These are phyloP conservation scores for Drosophila micromelanica DNA, from an alignment of 1,140 invertebrate species.

Conservation along the genomic window DNA sequence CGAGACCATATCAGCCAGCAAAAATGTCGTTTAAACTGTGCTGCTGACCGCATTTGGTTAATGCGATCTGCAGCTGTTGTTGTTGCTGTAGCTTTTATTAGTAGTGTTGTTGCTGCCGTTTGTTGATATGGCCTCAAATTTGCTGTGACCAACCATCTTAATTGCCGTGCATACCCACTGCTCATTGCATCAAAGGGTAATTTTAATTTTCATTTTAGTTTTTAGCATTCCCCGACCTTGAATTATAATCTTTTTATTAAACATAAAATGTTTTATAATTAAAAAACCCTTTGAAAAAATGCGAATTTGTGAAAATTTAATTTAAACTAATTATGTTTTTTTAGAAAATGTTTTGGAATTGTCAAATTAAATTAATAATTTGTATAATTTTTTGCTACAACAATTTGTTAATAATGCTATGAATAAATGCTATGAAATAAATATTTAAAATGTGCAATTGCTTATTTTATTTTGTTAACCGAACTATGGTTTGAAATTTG, in stretches of 20 bases:
- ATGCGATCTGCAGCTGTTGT: constrained; percentile 61
- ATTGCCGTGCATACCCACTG: constrained; percentile 43
- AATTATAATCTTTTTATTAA: background rate
- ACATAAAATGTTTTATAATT: background rate
- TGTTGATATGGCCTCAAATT: constrained; percentile 69
- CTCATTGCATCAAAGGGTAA: background rate
- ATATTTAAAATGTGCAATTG: too few relatives aligned
- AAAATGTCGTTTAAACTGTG: constrained; percentile 81
- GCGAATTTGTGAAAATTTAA: too few relatives aligned
- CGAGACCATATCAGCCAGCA: constrained; percentile 72
- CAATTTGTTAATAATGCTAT: too few relatives aligned
- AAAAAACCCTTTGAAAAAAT: too few relatives aligned
- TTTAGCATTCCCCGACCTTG: background rate
- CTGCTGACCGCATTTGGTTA: constrained; percentile 80
- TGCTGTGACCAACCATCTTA: constrained; percentile 56
- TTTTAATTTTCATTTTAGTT: background rate
- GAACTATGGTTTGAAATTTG: too few relatives aligned
- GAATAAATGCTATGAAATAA: too few relatives aligned
- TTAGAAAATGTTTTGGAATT: too few relatives aligned
- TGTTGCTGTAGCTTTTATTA: constrained; percentile 18
- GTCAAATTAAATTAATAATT: too few relatives aligned
- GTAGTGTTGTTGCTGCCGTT: constrained; percentile 31
- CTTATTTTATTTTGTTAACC: too few relatives aligned
- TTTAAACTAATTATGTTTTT: too few relatives aligned
- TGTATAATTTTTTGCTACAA: too few relatives aligned